These are phyloP conservation scores for Tetragonula carbonaria DNA, from an alignment of 2,888 invertebrate species.

Conservation along the genomic window DNA sequence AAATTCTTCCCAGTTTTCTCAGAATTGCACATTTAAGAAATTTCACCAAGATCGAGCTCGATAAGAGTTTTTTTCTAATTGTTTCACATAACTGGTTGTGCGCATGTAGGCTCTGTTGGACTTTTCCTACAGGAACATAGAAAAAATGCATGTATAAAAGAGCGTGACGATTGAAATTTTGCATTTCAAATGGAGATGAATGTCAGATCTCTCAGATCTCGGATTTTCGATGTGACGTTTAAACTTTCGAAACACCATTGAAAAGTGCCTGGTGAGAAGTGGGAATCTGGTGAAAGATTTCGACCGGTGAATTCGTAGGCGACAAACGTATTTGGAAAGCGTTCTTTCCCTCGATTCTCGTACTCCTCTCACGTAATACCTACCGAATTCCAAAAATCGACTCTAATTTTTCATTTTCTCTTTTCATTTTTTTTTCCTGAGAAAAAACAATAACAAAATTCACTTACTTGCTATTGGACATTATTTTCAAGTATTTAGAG, in stretches of 20 bases:
- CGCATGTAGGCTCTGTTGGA: not conserved
- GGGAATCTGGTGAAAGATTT: conserved; percentile 34
- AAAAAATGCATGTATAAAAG: not conserved
- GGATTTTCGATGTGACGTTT: not conserved
- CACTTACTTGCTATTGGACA: too few species aligned
- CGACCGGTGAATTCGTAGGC: conserved; percentile 43
- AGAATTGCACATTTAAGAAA: not conserved
- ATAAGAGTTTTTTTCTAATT: not conserved
- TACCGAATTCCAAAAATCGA: conserved; percentile 41
- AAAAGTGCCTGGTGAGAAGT: conserved; percentile 6
- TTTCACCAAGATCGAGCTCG: not conserved
- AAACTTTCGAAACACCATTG: conserved; percentile 28
- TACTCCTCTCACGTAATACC: conserved; percentile 43
- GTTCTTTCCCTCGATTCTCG: conserved; percentile 32
- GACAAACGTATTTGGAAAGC: conserved; percentile 42
- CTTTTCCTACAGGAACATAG: not conserved
- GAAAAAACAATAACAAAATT: not conserved
- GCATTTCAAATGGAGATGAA: too few species aligned
- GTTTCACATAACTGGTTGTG: not conserved
- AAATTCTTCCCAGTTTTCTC: not conserved
- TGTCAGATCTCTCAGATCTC: not conserved
- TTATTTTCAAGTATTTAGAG: too few species aligned
- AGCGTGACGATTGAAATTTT: not conserved
- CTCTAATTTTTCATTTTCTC: not conserved
- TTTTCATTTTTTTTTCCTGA: not conserved